Conservation (phyloP, 2,113 vertebrate genomes). For the Otocyon megalotis region DNA sequence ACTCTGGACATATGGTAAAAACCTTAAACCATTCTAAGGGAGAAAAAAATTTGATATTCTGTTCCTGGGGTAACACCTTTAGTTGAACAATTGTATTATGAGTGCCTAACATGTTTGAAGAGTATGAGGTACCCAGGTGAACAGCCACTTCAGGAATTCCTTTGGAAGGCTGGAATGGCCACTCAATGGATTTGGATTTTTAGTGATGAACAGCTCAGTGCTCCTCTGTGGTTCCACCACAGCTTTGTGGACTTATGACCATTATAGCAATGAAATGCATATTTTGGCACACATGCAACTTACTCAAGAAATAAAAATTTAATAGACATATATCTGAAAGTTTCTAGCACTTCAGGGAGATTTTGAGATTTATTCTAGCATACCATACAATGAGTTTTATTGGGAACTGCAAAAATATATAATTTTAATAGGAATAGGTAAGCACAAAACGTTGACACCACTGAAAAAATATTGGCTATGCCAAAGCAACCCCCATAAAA, state of each 20-base stretch:
- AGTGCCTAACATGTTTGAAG: background rate
- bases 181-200: background rate
- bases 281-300: constrained; percentile 71
- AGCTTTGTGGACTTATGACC: constrained; percentile 54
- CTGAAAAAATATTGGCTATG: constrained; percentile 80
- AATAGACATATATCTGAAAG: constrained; percentile 81
- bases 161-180: background rate
- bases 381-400: constrained; percentile 82
- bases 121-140: background rate
- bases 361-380: constrained; percentile 81
- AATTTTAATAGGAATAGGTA: constrained; percentile 82
- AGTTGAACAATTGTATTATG: background rate
- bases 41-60: background rate
- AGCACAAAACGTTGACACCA: constrained; percentile 80
- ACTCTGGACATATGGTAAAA: constrained; percentile 34
- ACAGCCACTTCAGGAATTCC: background rate
- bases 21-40: background rate
- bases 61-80: background rate
- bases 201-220: background rate
- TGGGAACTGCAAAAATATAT: constrained; percentile 80
- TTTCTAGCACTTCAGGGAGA: constrained; percentile 83
- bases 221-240: background rate
- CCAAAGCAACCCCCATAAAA: constrained; percentile 81
- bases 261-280: constrained; percentile 68
- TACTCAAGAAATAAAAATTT: constrained; percentile 80